These are phyloP conservation scores for Carcharodon carcharias DNA, from an alignment of 2,797 vertebrate genomes.

Conservation along the genomic window DNA sequence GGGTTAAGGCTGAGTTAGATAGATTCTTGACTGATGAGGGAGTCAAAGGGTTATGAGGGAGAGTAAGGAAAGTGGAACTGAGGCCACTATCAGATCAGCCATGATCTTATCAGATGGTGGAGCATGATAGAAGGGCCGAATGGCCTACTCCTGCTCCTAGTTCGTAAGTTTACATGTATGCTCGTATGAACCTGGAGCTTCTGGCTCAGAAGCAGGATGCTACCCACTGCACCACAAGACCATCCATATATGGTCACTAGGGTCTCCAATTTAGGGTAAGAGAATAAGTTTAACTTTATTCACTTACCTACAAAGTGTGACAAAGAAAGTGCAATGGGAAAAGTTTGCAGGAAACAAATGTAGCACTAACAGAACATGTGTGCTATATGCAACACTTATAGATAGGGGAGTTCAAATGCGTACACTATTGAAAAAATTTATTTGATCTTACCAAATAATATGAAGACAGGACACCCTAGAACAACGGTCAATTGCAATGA, in stretches of 20 bases:
- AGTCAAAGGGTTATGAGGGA: no score
- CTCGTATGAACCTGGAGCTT: no score
- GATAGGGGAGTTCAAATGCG: neutral
- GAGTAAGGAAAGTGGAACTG: no score
- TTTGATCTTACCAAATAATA: neutral
- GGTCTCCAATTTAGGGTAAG: neutral
- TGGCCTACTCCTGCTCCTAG: no score
- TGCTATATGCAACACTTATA: neutral
- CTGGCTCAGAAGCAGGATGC: no score
- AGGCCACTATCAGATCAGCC: no score
- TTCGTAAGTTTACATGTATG: no score
- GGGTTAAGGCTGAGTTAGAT: no score
- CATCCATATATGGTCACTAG: neutral
- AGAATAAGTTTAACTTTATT: neutral
- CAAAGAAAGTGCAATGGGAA: neutral
- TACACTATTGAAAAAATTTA: neutral
- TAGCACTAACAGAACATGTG: neutral
- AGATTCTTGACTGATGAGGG: no score
- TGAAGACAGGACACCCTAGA: neutral
- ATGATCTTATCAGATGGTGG: no score
- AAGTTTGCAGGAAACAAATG: neutral
- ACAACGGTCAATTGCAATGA: neutral
- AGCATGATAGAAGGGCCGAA: no score
- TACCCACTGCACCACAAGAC: no score
- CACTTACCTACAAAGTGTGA: neutral